Conservation (phyloP, 2,113 vertebrate genomes). For the Bubo scandiacus region DNA sequence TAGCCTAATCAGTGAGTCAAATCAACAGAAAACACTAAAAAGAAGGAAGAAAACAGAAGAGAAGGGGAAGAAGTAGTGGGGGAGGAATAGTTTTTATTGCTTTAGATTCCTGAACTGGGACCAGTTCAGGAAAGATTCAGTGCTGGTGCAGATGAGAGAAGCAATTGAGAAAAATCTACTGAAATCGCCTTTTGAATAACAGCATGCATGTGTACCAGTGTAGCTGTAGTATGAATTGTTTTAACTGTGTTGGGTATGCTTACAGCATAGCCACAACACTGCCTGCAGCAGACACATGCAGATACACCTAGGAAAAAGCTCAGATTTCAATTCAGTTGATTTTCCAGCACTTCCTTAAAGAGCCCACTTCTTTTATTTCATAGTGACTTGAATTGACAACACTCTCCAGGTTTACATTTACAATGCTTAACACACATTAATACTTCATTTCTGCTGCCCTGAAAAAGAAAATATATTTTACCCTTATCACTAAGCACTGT, state of each 20-base stretch:
- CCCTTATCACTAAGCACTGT: neutral
- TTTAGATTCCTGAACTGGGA: neutral
- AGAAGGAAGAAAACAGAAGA: neutral
- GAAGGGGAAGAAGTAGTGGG: accelerated
- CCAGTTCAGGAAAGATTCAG: neutral
- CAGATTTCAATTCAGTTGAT: neutral
- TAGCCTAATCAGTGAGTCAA: neutral
- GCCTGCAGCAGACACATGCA: neutral
- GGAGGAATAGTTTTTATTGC: neutral
- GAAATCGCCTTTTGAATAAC: neutral
- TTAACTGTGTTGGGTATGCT: neutral
- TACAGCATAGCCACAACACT: accelerated
- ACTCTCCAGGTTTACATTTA: neutral
- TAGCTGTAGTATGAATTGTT: neutral
- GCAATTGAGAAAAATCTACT: neutral
- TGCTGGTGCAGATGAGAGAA: neutral
- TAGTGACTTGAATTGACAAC: neutral
- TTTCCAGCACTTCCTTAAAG: neutral
- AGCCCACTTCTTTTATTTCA: neutral
- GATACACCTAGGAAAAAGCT: neutral
- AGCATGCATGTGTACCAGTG: accelerated
- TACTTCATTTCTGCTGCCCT: neutral
- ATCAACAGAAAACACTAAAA: neutral
- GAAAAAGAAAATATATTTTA: neutral
- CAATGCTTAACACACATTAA: neutral